Evolutionary conservation across 2,797 vertebrate species (phyloP), one percentile per base, ranked within the genome.

Genomic region (Lagorchestes hirsutus): DNA sequence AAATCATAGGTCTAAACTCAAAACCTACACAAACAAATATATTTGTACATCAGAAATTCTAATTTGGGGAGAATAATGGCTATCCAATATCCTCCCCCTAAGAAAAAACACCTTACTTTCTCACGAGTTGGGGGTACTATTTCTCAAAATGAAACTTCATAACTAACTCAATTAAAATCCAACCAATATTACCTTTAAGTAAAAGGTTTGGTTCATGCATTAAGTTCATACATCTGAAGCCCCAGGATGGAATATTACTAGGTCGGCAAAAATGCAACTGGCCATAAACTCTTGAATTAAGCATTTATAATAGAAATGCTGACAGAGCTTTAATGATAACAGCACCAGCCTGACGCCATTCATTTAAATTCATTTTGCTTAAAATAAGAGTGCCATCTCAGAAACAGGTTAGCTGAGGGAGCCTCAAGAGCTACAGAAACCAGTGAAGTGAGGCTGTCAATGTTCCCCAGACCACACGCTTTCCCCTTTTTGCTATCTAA

Each of bases 281-380:
- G 55, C 54, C 0, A 0, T 46, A 54, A 46, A 96, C 92, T 96
- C 54, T 91, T 74, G 93, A 94, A 93, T 96, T 90, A 67, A 13
- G n/a, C 24, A 90, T 90, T 96, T 67, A 87, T 92, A 96, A 94
- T 18, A 91, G 34, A 97, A 97, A 29, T 93, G 90, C 93, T 97
- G 95, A 94, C 92, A 96, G 93, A 96, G 24, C 40, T 59, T 93
- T 94, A 96, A 93, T 3, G 94, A 82, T 57, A 96, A 16, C 40
- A 94, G 14, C 11, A 2, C n/a, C 92, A 92, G 62, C 58, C 95
- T 95, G 96, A 94, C 56, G 31, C n/a, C 40, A 95, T 28, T 87
- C 55, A 18, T 24, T 93, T 94, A 96, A 97, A 98, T 97, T 97
- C 62, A 92, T 93, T 93, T 93, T 96, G 91, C 92, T 98, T 97